Conservation (phyloP, 35 echinoderm and acorn worm species). For the Lytechinus pictus region DNA sequence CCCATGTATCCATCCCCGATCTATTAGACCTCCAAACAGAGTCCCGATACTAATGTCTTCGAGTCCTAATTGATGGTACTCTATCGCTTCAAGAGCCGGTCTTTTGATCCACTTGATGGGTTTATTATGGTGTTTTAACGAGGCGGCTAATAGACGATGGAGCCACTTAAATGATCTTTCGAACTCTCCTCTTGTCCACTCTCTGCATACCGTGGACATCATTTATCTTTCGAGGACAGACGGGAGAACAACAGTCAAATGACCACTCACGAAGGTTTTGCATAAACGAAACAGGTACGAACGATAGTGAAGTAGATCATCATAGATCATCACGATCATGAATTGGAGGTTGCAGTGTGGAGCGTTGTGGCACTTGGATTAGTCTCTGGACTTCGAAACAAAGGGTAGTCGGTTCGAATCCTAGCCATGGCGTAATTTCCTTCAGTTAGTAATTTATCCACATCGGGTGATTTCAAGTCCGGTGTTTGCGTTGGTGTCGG, state of each 20-base stretch:
- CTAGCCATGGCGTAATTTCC: too few relatives aligned
- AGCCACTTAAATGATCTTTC: not conserved
- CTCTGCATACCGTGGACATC: not conserved
- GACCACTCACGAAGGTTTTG: not conserved
- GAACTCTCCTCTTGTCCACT: not conserved
- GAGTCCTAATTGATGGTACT: slow-evolving; percentile 11
- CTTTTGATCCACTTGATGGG: not conserved
- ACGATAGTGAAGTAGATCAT: not conserved
- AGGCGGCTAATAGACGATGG: slow-evolving; percentile 20
- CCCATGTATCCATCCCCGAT: not conserved
- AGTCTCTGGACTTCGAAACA: too few relatives aligned
- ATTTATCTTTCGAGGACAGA: not conserved
- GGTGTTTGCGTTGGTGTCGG: too few relatives aligned
- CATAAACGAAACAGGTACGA: not conserved
- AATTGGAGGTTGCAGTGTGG: too few relatives aligned
- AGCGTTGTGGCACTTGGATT: too few relatives aligned
- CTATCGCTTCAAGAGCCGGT: not conserved
- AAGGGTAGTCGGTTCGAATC: too few relatives aligned
- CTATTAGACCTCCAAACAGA: not conserved
- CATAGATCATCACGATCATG: not conserved
- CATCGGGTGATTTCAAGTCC: too few relatives aligned
- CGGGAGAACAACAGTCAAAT: not conserved
- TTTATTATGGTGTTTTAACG: slow-evolving; percentile 40
- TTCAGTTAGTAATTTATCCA: too few relatives aligned
- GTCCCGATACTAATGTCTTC: not conserved